phyloP scores from a whole-genome alignment of 1,140 invertebrate genomes.

The Calosoma granatense region DNA sequence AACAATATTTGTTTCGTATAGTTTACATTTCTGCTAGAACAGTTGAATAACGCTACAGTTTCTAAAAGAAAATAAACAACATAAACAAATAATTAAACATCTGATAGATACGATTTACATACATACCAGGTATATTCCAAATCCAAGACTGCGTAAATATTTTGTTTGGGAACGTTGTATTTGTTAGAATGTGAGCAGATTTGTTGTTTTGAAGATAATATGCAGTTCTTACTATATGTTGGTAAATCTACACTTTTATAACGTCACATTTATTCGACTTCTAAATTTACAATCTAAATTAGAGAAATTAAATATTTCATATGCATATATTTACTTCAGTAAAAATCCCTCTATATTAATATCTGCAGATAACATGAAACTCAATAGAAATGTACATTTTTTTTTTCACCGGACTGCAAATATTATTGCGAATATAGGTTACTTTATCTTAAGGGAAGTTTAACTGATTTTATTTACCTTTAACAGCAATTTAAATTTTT shows the following conservation, averaged over 20 bases:
- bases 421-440: too few species aligned
- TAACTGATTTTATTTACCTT: not conserved
- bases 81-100: not conserved
- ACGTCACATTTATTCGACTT: not conserved
- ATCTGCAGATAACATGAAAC: too few species aligned
- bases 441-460: too few species aligned
- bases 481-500: not conserved
- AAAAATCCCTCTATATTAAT: too few species aligned
- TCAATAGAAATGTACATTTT: too few species aligned
- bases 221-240: not conserved
- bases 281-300: not conserved
- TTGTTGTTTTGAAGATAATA: too few species aligned
- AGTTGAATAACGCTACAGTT: too few species aligned
- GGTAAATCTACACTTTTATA: not conserved
- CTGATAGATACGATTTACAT: not conserved
- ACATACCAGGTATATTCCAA: too few species aligned
- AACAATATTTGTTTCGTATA: too few species aligned
- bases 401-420: too few species aligned
- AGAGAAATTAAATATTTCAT: not conserved
- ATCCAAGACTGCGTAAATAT: not conserved
- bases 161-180: not conserved
- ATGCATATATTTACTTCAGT: not conserved
- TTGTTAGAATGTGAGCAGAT: too few species aligned
- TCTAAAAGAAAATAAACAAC: not conserved
- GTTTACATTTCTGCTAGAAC: too few species aligned